Conservation (phyloP, 2,797 vertebrate genomes). For the Pipistrellus nathusii region DNA sequence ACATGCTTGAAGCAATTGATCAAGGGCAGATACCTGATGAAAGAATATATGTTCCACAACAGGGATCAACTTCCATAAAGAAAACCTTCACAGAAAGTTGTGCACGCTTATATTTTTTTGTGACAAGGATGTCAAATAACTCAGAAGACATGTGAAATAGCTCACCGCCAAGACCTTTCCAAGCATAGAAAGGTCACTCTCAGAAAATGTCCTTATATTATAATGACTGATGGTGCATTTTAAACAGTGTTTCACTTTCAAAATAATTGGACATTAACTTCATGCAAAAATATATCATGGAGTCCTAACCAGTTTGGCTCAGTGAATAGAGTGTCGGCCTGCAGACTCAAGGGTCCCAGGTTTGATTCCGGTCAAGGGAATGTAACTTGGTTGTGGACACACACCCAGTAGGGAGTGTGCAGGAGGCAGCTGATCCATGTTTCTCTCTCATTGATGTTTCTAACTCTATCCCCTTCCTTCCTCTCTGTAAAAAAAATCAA, state of each 20-base stretch:
- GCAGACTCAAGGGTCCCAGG: no score
- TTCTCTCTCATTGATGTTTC: no score
- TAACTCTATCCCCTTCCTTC: no score
- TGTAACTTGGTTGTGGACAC: no score
- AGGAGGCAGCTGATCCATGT: no score
- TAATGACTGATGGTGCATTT: background rate
- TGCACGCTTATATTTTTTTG: constrained; percentile 3
- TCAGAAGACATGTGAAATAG: background rate
- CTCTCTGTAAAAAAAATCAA: no score
- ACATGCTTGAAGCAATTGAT: background rate
- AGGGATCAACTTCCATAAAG: constrained; percentile 11
- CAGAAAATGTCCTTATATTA: background rate
- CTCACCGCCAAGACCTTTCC: background rate
- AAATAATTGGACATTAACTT: constrained; percentile 24
- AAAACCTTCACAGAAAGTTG: background rate
- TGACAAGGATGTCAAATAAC: constrained; percentile 53
- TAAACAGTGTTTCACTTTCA: background rate
- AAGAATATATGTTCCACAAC: background rate
- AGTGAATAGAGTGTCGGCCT: no score
- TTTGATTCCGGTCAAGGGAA: no score
- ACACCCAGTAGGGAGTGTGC: no score
- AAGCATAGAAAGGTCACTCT: background rate
- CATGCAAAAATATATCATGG: background rate
- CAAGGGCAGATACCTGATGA: background rate
- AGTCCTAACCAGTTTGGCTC: background rate